Evolutionary conservation across 1,140 invertebrate genomes (phyloP).

Genomic region (Drosophila kepulauana): DNA sequence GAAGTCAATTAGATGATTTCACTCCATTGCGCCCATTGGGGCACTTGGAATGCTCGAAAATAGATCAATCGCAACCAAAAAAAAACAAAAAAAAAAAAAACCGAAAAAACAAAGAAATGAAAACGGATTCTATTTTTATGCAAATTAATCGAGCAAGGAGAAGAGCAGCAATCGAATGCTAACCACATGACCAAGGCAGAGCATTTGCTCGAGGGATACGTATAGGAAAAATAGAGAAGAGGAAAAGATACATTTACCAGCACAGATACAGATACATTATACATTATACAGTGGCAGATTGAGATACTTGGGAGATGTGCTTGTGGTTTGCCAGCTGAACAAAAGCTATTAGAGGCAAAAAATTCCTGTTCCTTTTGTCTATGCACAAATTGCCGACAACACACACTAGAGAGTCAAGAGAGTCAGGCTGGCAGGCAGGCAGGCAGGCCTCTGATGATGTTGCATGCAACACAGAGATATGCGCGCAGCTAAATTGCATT

Average conservation of each 20-base stretch:
- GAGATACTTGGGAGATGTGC: constrained; percentile 13
- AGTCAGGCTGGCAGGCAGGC: background rate
- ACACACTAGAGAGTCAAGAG: constrained; percentile 2
- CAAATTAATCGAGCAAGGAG: constrained; percentile 67
- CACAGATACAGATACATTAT: constrained; percentile 25
- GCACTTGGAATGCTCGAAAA: constrained; percentile 44
- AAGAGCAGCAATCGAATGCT: background rate
- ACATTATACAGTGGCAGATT: constrained; percentile 2
- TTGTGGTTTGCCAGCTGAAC: constrained; percentile 12
- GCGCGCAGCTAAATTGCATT: constrained; percentile 72
- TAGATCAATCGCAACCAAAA: constrained; percentile 49
- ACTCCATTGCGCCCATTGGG: constrained; percentile 18
- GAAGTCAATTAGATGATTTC: constrained; percentile 29
- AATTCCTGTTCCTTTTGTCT: constrained; percentile 82
- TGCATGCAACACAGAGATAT: constrained; percentile 40
- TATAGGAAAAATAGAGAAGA: constrained; percentile 10
- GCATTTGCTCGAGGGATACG: constrained; percentile 24
- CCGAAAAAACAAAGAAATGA: constrained; percentile 13
- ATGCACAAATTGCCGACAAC: constrained; percentile 74
- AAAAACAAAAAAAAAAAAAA: constrained; percentile 31
- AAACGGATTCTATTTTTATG: constrained; percentile 70
- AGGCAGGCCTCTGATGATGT: constrained; percentile 3
- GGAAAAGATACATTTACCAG: constrained; percentile 7
- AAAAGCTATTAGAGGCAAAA: constrained; percentile 62
- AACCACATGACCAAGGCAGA: background rate